Percentiles rank a stretch among this genome's conserved stretches.
phyloP scores from a whole-genome alignment of 2,888 invertebrate species.

The Cancer borealis region DNA sequence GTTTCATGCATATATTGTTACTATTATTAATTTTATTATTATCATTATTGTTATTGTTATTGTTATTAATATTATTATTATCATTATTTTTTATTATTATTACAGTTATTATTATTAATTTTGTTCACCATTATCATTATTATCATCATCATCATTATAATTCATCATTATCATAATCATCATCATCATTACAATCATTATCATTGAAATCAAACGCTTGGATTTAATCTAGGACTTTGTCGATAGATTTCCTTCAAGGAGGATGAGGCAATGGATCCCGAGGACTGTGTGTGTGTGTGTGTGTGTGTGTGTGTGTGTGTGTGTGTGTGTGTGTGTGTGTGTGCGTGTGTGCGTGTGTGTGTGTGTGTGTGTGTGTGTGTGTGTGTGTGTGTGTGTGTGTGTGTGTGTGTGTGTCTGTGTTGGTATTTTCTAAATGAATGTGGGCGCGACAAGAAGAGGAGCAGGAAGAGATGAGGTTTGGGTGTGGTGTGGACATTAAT shows the following conservation, averaged over 20 bases:
- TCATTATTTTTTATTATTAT: no score
- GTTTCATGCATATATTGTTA: neutral
- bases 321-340: slow-evolving; percentile 3
- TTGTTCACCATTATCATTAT: no score
- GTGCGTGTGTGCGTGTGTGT: neutral
- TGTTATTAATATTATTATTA: neutral
- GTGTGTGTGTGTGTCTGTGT: neutral
- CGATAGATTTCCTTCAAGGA: neutral
- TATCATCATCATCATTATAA: no score
- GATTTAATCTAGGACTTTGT: no score
- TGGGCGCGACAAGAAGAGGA: neutral
- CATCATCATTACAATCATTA: neutral
- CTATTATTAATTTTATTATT: neutral
- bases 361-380: neutral
- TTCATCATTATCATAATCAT: neutral
- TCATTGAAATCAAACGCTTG: neutral
- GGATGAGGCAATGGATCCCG: neutral
- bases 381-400: neutral
- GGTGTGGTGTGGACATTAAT: neutral
- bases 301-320: slow-evolving; percentile 20
- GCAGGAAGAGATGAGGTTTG: neutral
- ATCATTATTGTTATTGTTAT: neutral
- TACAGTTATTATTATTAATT: no score
- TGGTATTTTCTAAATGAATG: neutral
- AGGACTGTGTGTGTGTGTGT: neutral